These are phyloP conservation scores for Nymphalis c-album DNA, from an alignment of 2,888 invertebrate species.

Conservation along the genomic window DNA sequence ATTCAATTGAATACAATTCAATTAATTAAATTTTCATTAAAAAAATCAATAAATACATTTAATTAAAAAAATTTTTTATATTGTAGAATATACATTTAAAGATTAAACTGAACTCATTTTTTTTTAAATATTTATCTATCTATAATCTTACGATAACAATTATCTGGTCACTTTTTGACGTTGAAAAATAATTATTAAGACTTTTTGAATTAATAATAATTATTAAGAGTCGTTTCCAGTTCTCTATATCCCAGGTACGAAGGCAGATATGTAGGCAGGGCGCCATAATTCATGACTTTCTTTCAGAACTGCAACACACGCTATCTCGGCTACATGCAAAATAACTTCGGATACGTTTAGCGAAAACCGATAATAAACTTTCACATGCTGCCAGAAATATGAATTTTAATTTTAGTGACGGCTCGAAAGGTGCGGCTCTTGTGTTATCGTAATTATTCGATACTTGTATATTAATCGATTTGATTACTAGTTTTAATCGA, in stretches of 20 bases:
- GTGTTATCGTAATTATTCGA: not conserved
- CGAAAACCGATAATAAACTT: conserved; percentile 70
- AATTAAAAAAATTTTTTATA: no score
- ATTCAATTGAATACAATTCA: no score
- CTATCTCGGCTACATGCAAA: conserved; percentile 74
- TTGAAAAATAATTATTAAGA: not conserved
- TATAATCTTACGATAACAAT: no score
- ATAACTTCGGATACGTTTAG: conserved; percentile 70
- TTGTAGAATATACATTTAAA: no score
- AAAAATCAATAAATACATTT: no score
- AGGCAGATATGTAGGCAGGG: conserved; percentile 37
- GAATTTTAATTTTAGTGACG: conserved; percentile 40
- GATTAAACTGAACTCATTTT: no score
- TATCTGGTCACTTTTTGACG: no score
- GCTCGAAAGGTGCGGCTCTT: conserved; percentile 8
- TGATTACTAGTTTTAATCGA: not conserved
- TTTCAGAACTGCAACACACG: conserved; percentile 66
- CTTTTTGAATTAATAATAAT: no score
- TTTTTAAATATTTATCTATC: no score
- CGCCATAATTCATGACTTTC: conserved; percentile 70
- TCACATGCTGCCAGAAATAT: conserved; percentile 33
- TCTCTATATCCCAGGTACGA: conserved; percentile 5
- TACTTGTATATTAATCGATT: not conserved
- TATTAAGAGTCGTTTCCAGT: conserved; percentile 20
- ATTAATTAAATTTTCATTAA: no score